Base-by-base conservation (phyloP, 37 sponge, comb jelly and placozoan species). In the Hexactinellida sp. region DNA sequence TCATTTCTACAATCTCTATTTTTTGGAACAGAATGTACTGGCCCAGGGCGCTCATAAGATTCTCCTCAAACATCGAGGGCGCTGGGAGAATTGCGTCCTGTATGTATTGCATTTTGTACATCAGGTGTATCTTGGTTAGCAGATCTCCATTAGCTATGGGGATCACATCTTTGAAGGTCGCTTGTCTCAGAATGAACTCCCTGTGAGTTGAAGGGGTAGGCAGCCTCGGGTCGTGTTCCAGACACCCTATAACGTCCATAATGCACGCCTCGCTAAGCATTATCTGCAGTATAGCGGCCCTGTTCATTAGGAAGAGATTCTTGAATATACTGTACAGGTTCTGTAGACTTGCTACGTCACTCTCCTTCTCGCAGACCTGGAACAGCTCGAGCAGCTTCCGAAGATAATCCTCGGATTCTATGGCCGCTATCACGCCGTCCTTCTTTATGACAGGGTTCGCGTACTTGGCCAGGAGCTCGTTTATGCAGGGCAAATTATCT, bases 31-130 rank as follows among this genome's bases (percentile, higher is more conserved):
- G 82, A 38, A 95, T 76, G 54, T 92, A 88, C 1, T 93, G 89
- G 82, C 91, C 91, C 36, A 98, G 89, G 10, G 93, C 89, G 0
- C 94, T 92, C 88, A 94, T 88, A 86, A 94, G 87, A 84, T 97
- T 92, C 91, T 95, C 98, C 55, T 98, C 99, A 84, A 98, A 98
- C 37, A 98, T 92, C 32, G 94, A 92, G 13, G 94, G 99, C 36
- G 96, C 95, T 30, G 99, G 96, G 25, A 95, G 85, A 35, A 97
- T 91, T 10, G 93, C 94, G 38, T 97, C 99, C 84, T 93, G 95
- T 28, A 97, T 93, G 83, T 94, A 97, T 84, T 89, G 89, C 0
- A 92, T 87, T 82, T 88, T 88, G 85, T 92, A 94, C 28, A 87
- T 91, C 84, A 88, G 90, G 76, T 95, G 92, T 38, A 97, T 95